phyloP scores from a whole-genome alignment of 2,797 vertebrate species.

The Momotus momota region DNA sequence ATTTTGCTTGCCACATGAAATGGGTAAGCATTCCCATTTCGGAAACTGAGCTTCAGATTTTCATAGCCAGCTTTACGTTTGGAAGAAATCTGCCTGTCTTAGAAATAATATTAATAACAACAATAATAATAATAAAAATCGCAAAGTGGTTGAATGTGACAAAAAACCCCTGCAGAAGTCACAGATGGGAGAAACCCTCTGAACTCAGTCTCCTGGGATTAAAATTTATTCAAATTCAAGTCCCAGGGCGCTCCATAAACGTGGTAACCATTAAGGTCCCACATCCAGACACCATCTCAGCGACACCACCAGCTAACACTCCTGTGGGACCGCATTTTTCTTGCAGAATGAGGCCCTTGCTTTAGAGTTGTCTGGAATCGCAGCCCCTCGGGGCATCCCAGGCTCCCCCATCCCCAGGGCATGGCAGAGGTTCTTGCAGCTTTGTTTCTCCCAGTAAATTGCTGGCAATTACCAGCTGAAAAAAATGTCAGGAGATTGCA shows the following conservation, averaged over 20 bases:
- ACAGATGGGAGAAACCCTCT: background rate
- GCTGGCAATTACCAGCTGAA: background rate
- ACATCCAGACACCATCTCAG: background rate
- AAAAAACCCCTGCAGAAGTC: background rate
- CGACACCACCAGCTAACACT: background rate
- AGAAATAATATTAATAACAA: background rate
- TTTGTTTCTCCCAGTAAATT: background rate
- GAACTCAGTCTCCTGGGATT: background rate
- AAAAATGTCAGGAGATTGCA: background rate
- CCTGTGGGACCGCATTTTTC: background rate
- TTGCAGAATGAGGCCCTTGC: background rate
- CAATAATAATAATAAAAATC: background rate
- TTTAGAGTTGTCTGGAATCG: background rate
- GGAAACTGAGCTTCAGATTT: background rate
- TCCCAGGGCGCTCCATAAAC: background rate
- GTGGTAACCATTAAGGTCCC: background rate
- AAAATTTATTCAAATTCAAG: background rate
- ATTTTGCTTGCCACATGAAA: constrained; percentile 3
- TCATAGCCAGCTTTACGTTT: background rate
- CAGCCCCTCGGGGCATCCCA: rapidly evolving
- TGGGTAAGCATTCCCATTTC: background rate
- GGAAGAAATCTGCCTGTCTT: background rate
- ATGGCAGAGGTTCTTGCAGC: background rate
- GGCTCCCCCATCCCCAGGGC: background rate
- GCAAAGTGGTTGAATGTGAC: background rate